Evolutionary conservation across 1,140 invertebrate genomes (phyloP), one percentile per base, ranked within the genome.

Genomic region (Euglossa dilemma): DNA sequence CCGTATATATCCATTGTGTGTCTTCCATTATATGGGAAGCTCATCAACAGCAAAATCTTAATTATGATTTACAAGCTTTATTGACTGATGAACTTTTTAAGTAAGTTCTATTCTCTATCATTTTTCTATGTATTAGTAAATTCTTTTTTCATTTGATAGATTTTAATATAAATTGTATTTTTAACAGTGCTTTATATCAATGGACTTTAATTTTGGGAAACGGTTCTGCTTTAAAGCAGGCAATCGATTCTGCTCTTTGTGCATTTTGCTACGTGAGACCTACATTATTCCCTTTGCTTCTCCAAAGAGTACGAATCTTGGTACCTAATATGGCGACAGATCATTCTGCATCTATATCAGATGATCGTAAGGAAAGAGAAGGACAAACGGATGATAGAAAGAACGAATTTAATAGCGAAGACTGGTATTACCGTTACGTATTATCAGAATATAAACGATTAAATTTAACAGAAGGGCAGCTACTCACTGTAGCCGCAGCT

Each of bases 1-100:
- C 96, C 6, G 93, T 95, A 56, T 96, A 96, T 85, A 94, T 97
- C 63, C 96, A 97, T 78, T 97, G 96, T 84, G 95, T 97, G 71
- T 96, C 97, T 25, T 96, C 97, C 54, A 97, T 98, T 25, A 93
- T 99, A 81, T 98, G 98, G 98, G 95, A 96, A 76, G 95, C 96
- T 43, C 96, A 97, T 90, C 95, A 96, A 80, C 94, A 96, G 63
- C 92, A 95, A 69, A 93, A 90, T 94, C 89, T 94, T 88, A 93
- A 94, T 43, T 96, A 97, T 43, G 95, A 97, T 91, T 91, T 97
- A n/a, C 93, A 96, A 56, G 93, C 94, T 25, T 91, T 97, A 63
- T 95, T 97, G 36, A 96, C 96, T 0, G 94, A 96, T 63, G 95
- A 97, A 50, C 90, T 97, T 7, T 97, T 97, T 88, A 96, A 97